Evolutionary conservation across 2,888 invertebrate species (phyloP).

Genomic region (Cryptus viduatorius): DNA sequence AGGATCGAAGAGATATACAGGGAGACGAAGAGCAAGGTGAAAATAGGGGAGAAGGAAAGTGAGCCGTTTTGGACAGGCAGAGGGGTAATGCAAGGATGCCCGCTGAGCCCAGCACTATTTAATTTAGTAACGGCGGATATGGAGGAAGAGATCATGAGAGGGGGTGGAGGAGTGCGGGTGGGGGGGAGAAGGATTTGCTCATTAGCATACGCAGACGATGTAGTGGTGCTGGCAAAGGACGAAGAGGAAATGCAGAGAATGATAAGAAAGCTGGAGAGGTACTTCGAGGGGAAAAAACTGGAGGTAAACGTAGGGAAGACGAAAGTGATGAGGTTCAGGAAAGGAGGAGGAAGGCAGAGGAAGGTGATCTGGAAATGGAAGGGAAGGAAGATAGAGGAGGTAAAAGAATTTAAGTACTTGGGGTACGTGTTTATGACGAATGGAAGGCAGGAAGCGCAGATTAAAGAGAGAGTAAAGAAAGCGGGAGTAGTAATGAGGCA

Average conservation of each 20-base stretch:
- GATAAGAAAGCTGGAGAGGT: background rate
- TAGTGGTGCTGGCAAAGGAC: background rate
- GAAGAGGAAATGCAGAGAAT: constrained; percentile 17
- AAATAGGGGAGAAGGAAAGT: background rate
- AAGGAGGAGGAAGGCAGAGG: too few species aligned
- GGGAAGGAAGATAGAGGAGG: too few species aligned
- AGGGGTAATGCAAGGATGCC: constrained; percentile 68
- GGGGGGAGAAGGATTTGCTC: constrained; percentile 25
- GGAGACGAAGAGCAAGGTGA: constrained; percentile 35
- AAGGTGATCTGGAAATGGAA: too few species aligned
- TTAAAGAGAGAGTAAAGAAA: too few species aligned
- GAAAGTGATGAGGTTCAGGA: too few species aligned
- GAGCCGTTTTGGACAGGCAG: constrained; percentile 45
- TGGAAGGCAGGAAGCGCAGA: too few species aligned
- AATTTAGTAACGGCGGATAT: constrained; percentile 57
- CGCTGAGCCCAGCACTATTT: constrained; percentile 62
- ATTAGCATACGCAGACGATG: background rate
- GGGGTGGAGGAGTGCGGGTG: constrained; percentile 33
- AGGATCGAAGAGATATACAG: background rate
- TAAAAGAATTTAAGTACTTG: too few species aligned
- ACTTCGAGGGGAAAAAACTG: background rate
- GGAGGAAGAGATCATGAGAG: constrained; percentile 39
- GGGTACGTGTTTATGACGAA: too few species aligned
- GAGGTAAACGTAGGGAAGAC: too few species aligned
- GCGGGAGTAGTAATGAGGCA: too few species aligned